Percentiles rank a stretch among this genome's conserved stretches.
phyloP scores from a whole-genome alignment of 2,113 vertebrate genomes.

The Jacana jacana region DNA sequence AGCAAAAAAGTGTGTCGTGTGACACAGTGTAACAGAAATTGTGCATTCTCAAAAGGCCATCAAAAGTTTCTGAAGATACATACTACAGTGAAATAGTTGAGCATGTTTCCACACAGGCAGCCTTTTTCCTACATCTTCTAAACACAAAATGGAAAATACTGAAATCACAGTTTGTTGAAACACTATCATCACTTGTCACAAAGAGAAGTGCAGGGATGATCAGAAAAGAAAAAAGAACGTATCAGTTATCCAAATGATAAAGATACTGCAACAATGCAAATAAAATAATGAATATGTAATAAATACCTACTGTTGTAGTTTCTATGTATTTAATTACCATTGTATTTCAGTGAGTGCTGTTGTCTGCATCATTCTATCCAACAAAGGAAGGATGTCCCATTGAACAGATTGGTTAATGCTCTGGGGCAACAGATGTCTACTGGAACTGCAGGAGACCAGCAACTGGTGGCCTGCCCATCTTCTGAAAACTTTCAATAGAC shows the following conservation, averaged over 20 bases:
- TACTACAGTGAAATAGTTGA: background rate
- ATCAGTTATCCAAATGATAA: conserved; percentile 44
- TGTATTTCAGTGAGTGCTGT: conserved; percentile 73
- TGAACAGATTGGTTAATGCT: conserved; percentile 87
- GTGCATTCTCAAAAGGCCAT: background rate
- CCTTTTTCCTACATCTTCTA: background rate
- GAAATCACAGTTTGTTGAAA: background rate
- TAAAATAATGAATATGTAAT: conserved; percentile 91
- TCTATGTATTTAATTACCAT: conserved; percentile 81
- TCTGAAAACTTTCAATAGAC: conserved; percentile 84
- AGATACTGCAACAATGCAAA: conserved; percentile 71
- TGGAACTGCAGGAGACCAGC: conserved; percentile 90
- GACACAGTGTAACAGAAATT: background rate
- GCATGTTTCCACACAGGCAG: background rate
- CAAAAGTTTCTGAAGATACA: conserved; percentile 1
- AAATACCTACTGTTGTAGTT: conserved; percentile 75
- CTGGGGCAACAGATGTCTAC: conserved; percentile 94
- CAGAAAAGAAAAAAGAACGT: background rate
- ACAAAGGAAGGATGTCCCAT: conserved; percentile 82
- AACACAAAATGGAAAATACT: background rate
- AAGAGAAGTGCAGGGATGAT: conserved; percentile 16
- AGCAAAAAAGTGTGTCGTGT: background rate
- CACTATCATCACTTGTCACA: conserved; percentile 9
- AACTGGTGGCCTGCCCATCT: conserved; percentile 90
- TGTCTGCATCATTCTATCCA: conserved; percentile 74